Base-by-base conservation (phyloP, 2,888 invertebrate genomes). In the Lottia scabra region DNA sequence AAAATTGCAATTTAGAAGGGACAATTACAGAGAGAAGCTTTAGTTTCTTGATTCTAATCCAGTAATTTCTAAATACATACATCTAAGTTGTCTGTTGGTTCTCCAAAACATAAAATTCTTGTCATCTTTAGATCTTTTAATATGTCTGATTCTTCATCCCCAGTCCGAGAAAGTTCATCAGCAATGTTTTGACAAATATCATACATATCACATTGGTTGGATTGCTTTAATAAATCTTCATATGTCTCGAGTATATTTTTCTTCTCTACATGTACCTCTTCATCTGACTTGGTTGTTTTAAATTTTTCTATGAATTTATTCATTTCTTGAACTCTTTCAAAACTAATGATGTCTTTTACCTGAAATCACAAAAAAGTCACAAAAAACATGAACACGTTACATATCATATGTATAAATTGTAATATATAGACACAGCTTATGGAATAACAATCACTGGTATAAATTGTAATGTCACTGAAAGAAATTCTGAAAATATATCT, bases 241-340 rank as follows among this genome's bases (percentile, higher is more conserved):
- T 76, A 73, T 43, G 80, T 73, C 27, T 83, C 80, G 12, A 84
- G 64, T 0, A 82, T 83, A 63, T 78, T 74, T 70, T 83, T 84
- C 19, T 78, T 76, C 63, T 84, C 84, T 8, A 84, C 82, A 71
- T 83, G 82, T 80, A 78, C 83, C 27, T 83, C 82, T 12, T 12
- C 13, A 13, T 56, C 56, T 12, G 56, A 56, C 56, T 23, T 56
- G 6, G 5, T 56, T 38, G 38, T 38, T 56, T 56, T 56, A 13
- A 23, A 56, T 10, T 56, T 56, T 56, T 56, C 12, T 23, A 56
- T 19, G 23, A 56, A 56, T 2, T 56, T 23, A 19, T 19, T 10
- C 10, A 23, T 56, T 19, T 56, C 23, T 13, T 3, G 19, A 23
- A 56, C 13, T 56, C 23, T 6, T 12, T 56, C 56, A 8, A 56